Conservation (phyloP, 1,140 invertebrate genomes). For the Holcopasites calliopsidis region DNA sequence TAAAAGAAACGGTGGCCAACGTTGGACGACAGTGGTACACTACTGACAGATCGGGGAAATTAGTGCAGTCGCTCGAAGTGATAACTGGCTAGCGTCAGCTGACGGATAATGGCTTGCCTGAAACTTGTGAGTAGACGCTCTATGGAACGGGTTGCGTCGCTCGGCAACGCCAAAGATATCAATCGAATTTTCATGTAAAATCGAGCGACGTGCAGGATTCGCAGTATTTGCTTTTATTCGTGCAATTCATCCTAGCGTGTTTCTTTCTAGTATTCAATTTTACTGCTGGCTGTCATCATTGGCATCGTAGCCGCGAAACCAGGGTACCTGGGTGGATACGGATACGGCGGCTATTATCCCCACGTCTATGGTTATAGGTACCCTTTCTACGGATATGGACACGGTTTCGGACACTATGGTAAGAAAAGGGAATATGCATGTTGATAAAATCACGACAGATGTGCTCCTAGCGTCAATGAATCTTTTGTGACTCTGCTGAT, state of each 20-base stretch:
- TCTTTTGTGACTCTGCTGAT: constrained; percentile 8
- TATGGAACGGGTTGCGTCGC: background rate
- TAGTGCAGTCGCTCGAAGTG: constrained; percentile 28
- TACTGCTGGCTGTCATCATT: constrained; percentile 61
- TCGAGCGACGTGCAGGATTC: background rate
- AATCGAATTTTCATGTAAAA: too few species aligned
- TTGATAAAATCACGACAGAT: background rate
- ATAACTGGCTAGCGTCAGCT: constrained; percentile 8
- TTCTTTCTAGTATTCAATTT: constrained; percentile 52
- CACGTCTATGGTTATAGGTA: constrained; percentile 40
- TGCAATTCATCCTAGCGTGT: background rate
- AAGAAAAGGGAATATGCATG: background rate
- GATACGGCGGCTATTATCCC: constrained; percentile 47
- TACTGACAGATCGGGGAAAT: constrained; percentile 47
- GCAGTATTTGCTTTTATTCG: background rate
- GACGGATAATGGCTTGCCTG: constrained; percentile 62
- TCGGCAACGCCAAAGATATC: too few species aligned
- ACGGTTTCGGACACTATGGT: constrained; percentile 57
- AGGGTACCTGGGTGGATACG: constrained; percentile 60
- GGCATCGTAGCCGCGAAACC: constrained; percentile 58
- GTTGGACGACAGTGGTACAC: constrained; percentile 41
- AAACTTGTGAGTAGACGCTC: constrained; percentile 64
- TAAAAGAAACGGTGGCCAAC: constrained; percentile 57
- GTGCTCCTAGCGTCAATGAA: constrained; percentile 31
- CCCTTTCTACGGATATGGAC: constrained; percentile 48